Evolutionary conservation across 2,888 invertebrate species (phyloP), one percentile per base, ranked within the genome.

Genomic region (Andrena praecox): DNA sequence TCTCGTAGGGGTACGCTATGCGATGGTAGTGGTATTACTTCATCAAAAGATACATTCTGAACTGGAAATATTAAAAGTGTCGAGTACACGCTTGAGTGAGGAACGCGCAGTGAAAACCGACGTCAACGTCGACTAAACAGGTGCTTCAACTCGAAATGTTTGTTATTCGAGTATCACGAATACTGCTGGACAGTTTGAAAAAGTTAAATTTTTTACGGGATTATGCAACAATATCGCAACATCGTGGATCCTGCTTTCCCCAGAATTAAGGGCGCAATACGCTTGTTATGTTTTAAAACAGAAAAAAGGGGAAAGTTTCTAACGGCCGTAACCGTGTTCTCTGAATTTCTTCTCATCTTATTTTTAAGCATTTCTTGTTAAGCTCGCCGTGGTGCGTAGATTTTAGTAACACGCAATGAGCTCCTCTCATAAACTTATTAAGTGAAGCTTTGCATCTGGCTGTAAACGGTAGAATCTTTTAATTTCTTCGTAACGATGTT

Each of bases 191-290:
- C 10, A 68, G 69, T 79, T 77, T 68, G 52, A 63, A 69, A 69
- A 64, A 79, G 56, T 69, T 60, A 62, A 35, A 79, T 80, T 79
- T 68, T 78, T 73, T 80, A 56, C 80, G 48, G 4, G n/a, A 56
- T n/a, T 29, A 67, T 62, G 62, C 62, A 62, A 42, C 52, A 12
- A 52, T 52, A 42, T 56, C 31, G 10, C 77, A 27, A 42, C 35
- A 29, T 59, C 77, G 56, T 77, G 33, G 56, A 70, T 77, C 56
- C 64, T 16, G 50, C 59, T 42, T 77, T n/a, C 35, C 31, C 50
- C n/a, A 33, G 42, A 54, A 78, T 80, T 80, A 80, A 66, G 42
- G 52, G 27, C 5, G 10, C 20, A 42, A 12, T 56, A 68, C 7
- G 50, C 20, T 62, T 10, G 10, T 12, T 27, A 6, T 16, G 7